These are phyloP conservation scores for Mormyrus hasselquistii DNA, from an alignment of 2,797 vertebrate species.

Conservation along the genomic window DNA sequence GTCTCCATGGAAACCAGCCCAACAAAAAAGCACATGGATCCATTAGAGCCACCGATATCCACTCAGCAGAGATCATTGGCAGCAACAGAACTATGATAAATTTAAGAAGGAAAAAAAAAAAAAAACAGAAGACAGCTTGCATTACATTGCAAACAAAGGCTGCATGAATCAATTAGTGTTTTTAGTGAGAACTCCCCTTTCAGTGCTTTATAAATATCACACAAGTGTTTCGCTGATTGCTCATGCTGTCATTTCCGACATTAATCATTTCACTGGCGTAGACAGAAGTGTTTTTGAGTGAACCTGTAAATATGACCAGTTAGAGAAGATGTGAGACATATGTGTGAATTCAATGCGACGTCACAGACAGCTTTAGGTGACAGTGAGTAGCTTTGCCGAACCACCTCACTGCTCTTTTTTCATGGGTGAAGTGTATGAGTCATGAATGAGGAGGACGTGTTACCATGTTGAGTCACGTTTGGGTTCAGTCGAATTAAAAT, in stretches of 20 bases:
- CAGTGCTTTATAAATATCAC: background rate
- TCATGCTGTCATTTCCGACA: background rate
- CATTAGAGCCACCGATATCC: constrained; percentile 52
- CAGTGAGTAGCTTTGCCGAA: background rate
- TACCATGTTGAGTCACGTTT: background rate
- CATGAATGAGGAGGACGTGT: background rate
- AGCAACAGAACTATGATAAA: constrained; percentile 33
- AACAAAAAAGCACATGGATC: constrained; percentile 46
- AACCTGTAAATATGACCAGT: background rate
- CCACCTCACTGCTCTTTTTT: background rate
- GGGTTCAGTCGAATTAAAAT: background rate
- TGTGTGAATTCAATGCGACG: background rate
- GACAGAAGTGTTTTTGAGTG: background rate
- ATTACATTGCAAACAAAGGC: background rate
- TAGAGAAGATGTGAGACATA: background rate
- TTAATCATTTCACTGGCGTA: background rate
- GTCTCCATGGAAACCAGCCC: constrained; percentile 56
- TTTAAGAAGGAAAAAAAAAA: constrained; percentile 14
- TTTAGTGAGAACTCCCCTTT: background rate
- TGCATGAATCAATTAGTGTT: background rate
- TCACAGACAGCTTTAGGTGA: background rate
- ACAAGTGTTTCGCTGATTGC: background rate
- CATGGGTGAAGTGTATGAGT: background rate
- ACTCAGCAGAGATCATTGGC: constrained; percentile 46
- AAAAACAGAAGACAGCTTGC: constrained; percentile 1